Base-by-base conservation (phyloP, 2,888 invertebrate genomes). In the Andrena praecox region DNA sequence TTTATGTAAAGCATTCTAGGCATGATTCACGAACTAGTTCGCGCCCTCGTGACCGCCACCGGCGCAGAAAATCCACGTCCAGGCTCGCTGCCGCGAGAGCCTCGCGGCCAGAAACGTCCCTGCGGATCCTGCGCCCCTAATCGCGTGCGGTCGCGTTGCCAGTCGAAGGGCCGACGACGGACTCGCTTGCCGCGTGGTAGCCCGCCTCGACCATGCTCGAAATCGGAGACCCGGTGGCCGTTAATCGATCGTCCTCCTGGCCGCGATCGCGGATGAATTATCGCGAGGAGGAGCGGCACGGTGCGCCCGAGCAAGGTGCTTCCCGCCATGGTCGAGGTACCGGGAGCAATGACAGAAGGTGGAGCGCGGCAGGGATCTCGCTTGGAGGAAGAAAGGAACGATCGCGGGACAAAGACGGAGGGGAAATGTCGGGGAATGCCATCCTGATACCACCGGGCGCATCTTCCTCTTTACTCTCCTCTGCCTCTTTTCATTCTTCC, bases 1-100 rank as follows among this genome's bases (percentile, higher is more conserved):
- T 93, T 93, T 93, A 93, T 92, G 93, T 92, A 92, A 92, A 93
- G 92, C 90, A 90, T 91, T 92, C 91, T 91, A 91, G 89, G 90
- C 90, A 93, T 93, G 93, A 93, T 93, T 93, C 93, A 93, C 93
- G 90, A 93, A 93, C 93, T 93, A 93, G 93, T 93, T 93, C 91
- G 92, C 91, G 91, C 91, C 89, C 91, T 92, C 92, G 91, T 92
- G 92, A 92, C 91, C 91, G 91, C 89, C 89, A 91, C 91, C 86
- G 90, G 90, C 89, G 88, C 89, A 89, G 91, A 91, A 80, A 80
- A 92, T 91, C 90, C 90, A 88, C 81, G 70, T 33, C 59, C 56
- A 35, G 42, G 16, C 80, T 48, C 42, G 69, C 60, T 71, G 56
- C 48, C 62, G 60, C 66, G 82, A 82, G 74, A 82, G 77, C 77